A percentile compares a stretch with the other conserved stretches of the same genome.
Conservation (phyloP, 2,113 vertebrate genomes). For the Azemiops feae region DNA sequence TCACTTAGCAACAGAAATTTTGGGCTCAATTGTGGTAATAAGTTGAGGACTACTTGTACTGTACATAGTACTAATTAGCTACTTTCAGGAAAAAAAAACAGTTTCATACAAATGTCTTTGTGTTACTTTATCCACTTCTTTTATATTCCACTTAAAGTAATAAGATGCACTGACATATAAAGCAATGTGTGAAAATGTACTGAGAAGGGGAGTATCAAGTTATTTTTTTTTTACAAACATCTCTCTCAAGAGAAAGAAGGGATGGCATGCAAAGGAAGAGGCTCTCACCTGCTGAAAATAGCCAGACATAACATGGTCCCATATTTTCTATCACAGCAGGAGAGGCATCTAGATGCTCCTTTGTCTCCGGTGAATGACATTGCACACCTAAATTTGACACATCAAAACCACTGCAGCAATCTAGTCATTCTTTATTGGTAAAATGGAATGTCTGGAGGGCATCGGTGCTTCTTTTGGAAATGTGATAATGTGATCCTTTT, state of each 20-base stretch:
- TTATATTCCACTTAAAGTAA: not conserved
- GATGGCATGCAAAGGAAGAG: not conserved
- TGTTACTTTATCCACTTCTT: not conserved
- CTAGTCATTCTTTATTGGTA: not conserved
- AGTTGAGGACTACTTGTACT: not conserved
- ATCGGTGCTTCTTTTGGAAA: not conserved
- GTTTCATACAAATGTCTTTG: not conserved
- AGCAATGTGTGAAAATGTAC: not conserved
- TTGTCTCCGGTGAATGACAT: not conserved
- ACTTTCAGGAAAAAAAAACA: not conserved
- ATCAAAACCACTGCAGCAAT: not conserved
- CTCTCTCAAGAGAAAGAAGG: not conserved
- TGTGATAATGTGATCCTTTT: not conserved
- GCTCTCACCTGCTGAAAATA: not conserved
- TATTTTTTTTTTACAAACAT: not conserved
- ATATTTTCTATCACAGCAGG: not conserved
- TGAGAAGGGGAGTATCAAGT: not conserved
- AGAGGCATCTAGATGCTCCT: not conserved
- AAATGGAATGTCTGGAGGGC: not conserved
- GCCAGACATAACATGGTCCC: not conserved
- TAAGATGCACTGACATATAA: not conserved
- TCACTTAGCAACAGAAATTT: not conserved
- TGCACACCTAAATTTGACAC: not conserved
- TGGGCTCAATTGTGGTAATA: not conserved
- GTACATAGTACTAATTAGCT: not conserved